A percentile compares a stretch with the other conserved stretches of the same genome.
Evolutionary conservation across 1,140 invertebrate genomes (phyloP).

Genomic region (Oscheius sp.): DNA sequence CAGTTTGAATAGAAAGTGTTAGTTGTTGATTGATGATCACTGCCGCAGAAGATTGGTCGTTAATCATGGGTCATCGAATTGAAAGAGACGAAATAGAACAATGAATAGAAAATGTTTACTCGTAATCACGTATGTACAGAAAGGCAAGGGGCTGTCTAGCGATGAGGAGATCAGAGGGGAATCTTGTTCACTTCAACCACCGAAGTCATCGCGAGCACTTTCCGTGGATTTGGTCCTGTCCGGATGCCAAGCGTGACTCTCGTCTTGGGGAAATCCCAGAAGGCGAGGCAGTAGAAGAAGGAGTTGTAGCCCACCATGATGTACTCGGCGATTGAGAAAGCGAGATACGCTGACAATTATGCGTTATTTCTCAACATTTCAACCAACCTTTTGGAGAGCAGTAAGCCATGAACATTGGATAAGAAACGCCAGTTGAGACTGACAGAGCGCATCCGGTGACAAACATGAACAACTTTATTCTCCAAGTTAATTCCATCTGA

Average conservation of each 20-base stretch:
- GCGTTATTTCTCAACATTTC: not conserved
- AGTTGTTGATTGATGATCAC: no score
- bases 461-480: conserved; percentile 52
- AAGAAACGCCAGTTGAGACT: conserved; percentile 53
- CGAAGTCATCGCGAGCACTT: not conserved
- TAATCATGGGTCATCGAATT: no score
- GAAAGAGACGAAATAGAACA: no score
- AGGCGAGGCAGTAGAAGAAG: conserved; percentile 32
- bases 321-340: conserved; percentile 57
- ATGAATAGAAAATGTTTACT: no score
- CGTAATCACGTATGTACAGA: no score
- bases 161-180: conserved; percentile 12
- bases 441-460: conserved; percentile 52
- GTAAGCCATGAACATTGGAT: conserved; percentile 43
- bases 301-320: conserved; percentile 45
- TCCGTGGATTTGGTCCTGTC: not conserved
- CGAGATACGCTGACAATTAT: conserved; percentile 48
- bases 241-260: conserved; percentile 27
- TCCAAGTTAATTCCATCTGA: conserved; percentile 50
- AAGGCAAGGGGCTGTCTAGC: no score
- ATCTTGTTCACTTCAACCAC: not conserved
- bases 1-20: no score
- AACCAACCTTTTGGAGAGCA: conserved; percentile 47
- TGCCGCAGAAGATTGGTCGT: no score
- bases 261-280: conserved; percentile 38